Evolutionary conservation across 2,888 invertebrate genomes (phyloP).

Genomic region (Cataglyphis altisquamis): DNA sequence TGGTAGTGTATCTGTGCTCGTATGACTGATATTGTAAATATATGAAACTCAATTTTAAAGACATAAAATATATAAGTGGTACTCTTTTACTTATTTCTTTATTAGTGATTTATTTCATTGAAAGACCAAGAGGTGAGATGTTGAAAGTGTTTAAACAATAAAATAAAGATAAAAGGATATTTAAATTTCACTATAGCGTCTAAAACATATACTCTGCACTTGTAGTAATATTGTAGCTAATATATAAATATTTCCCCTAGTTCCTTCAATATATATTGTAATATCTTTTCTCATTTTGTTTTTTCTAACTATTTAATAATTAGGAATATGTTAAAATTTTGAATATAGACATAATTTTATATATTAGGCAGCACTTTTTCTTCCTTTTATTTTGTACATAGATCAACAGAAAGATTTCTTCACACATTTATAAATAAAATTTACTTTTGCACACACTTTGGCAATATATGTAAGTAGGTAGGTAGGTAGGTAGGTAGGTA

Average conservation of each 20-base stretch:
- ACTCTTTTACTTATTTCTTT: conserved; percentile 70
- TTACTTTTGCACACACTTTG: conserved; percentile 68
- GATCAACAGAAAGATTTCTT: conserved; percentile 65
- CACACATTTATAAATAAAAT: conserved; percentile 74
- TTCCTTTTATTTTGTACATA: conserved; percentile 76
- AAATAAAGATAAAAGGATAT: conserved; percentile 72
- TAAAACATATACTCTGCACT: conserved; percentile 73
- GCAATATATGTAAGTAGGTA: conserved; percentile 61
- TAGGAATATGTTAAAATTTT: conserved; percentile 65
- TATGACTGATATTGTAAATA: conserved; percentile 79
- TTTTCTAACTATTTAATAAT: conserved; percentile 70
- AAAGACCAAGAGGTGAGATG: conserved; percentile 75
- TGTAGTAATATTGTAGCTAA: conserved; percentile 71
- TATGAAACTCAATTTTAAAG: conserved; percentile 66
- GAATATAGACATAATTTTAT: conserved; percentile 75
- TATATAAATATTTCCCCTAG: conserved; percentile 70
- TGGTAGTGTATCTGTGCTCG: conserved; percentile 71
- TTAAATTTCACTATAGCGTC: conserved; percentile 72
- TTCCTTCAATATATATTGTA: conserved; percentile 67
- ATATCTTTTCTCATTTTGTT: conserved; percentile 67
- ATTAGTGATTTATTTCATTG: conserved; percentile 71
- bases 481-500: conserved; percentile 33
- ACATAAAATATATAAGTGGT: conserved; percentile 70
- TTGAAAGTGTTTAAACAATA: conserved; percentile 73
- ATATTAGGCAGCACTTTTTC: conserved; percentile 72